These are phyloP conservation scores for Spinibarbus caldwelli DNA, from an alignment of 2,797 vertebrate species.

Conservation along the genomic window DNA sequence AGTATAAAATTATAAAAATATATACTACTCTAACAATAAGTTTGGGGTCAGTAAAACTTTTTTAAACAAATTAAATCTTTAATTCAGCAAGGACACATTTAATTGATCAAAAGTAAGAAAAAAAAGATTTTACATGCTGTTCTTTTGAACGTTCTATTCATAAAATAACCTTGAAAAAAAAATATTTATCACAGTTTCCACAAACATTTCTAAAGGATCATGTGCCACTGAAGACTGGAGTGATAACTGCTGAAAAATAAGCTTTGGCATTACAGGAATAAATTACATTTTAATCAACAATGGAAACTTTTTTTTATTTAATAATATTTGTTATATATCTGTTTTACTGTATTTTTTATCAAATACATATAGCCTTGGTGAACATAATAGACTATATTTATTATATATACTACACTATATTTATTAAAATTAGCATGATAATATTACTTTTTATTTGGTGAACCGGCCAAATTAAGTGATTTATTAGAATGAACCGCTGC, in stretches of 20 bases:
- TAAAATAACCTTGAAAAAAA: neutral
- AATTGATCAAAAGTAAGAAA: neutral
- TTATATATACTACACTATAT: neutral
- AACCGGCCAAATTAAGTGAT: neutral
- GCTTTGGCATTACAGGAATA: neutral
- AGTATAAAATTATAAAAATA: neutral
- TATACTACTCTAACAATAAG: neutral
- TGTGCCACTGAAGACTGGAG: neutral
- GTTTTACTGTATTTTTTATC: neutral
- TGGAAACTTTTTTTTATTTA: neutral
- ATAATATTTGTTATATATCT: neutral
- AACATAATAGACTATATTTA: neutral
- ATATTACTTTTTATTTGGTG: neutral
- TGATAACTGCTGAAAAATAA: neutral
- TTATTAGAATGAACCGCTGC: neutral
- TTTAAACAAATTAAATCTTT: neutral
- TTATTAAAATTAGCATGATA: neutral
- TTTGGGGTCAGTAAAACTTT: neutral
- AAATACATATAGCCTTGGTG: neutral
- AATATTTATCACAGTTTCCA: neutral
- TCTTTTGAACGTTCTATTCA: neutral
- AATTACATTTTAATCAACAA: neutral
- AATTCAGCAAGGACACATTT: neutral
- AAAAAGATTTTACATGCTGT: neutral
- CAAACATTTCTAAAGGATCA: neutral